Percentiles rank a stretch among this genome's conserved stretches.
Conservation (phyloP, 2,113 vertebrate species). For the Gorsachius goisagi region DNA sequence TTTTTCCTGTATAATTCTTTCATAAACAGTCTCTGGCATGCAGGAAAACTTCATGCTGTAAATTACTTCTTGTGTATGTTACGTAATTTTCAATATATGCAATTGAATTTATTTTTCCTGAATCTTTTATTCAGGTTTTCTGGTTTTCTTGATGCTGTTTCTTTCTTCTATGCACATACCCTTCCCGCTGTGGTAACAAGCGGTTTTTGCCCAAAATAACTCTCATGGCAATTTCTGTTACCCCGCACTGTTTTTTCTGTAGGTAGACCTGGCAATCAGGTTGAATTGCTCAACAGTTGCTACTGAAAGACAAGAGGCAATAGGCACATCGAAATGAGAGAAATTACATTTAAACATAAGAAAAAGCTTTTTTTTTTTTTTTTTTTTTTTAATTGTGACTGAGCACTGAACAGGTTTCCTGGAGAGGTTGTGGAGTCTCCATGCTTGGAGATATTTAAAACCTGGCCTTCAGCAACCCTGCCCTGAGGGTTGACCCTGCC, state of each 20-base stretch:
- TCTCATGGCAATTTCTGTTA: neutral
- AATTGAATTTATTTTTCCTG: neutral
- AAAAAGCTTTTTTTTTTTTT: neutral
- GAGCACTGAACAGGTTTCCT: fast-evolving
- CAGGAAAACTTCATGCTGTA: neutral
- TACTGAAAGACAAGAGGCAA: neutral
- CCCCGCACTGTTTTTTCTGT: neutral
- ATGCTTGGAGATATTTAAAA: neutral
- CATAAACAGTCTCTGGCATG: neutral
- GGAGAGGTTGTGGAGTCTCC: neutral
- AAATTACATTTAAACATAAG: neutral
- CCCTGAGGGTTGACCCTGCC: neutral
- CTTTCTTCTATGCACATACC: neutral
- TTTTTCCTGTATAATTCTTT: slow-evolving; percentile 42
- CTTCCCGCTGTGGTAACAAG: neutral
- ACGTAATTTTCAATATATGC: neutral
- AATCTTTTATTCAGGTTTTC: neutral
- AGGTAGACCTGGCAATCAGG: neutral
- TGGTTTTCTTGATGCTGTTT: neutral
- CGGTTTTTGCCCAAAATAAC: neutral
- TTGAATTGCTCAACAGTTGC: neutral
- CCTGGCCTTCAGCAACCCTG: neutral
- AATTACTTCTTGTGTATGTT: neutral
- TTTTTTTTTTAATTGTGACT: neutral
- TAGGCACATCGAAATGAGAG: neutral